A percentile compares a stretch with the other conserved stretches of the same genome.
Evolutionary conservation across 2,797 vertebrate species (phyloP).

Genomic region (Pterois miles): DNA sequence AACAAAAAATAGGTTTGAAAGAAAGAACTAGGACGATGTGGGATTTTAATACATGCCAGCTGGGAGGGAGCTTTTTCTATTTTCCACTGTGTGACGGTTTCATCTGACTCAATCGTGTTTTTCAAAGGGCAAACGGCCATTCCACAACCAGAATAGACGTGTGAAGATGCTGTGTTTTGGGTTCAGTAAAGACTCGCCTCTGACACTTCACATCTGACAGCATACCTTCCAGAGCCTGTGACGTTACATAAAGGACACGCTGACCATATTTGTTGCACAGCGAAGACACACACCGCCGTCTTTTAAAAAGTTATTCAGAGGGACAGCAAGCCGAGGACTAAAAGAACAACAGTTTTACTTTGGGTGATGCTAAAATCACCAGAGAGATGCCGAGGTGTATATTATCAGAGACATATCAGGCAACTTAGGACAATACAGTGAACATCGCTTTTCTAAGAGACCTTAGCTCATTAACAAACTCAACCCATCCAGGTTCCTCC

Average conservation of each 20-base stretch:
- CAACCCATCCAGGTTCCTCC: neutral
- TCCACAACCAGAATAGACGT: constrained; percentile 36
- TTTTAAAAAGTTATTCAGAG: neutral
- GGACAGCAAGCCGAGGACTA: neutral
- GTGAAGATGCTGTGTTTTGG: constrained; percentile 39
- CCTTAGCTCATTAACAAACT: neutral
- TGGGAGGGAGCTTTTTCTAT: constrained; percentile 33
- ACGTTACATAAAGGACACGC: constrained; percentile 12
- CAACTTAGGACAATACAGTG: neutral
- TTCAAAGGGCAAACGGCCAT: constrained; percentile 37
- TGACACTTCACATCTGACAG: constrained; percentile 17
- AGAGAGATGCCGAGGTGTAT: neutral
- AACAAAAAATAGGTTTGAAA: constrained; percentile 36
- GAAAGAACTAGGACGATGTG: constrained; percentile 40
- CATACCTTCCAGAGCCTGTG: neutral
- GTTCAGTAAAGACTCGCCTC: constrained; percentile 16
- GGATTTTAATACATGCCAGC: constrained; percentile 57
- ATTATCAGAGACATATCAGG: constrained; percentile 28
- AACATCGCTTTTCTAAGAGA: neutral
- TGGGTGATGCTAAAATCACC: neutral
- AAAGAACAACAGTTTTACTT: neutral
- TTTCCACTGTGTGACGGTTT: constrained; percentile 54
- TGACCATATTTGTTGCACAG: constrained; percentile 5
- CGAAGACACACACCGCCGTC: neutral
- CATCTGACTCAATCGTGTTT: constrained; percentile 44